A percentile compares a stretch with the other conserved stretches of the same genome.
phyloP scores from a whole-genome alignment of 2,888 invertebrate species.

The Parochlus steinenii region DNA sequence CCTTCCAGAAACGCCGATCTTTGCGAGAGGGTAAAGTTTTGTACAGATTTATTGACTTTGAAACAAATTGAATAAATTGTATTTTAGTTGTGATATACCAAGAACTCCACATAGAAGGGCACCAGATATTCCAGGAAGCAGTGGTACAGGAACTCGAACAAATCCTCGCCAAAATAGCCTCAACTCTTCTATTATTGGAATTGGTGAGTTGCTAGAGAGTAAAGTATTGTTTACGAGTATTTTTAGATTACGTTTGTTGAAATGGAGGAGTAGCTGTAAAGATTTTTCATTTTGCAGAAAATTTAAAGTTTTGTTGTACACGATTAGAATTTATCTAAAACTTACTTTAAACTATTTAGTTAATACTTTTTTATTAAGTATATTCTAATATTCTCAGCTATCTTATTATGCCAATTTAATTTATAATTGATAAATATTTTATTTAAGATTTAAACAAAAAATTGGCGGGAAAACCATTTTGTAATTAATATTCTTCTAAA shows the following conservation, averaged over 20 bases:
- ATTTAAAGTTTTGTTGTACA: not conserved
- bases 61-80: constrained; percentile 1
- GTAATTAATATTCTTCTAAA: too few relatives aligned
- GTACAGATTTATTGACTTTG: constrained; percentile 13
- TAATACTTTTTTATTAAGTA: too few relatives aligned
- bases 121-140: constrained; percentile 31
- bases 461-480: too few relatives aligned
- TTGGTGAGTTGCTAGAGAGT: constrained; percentile 17
- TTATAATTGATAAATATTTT: too few relatives aligned
- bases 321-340: too few relatives aligned
- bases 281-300: too few relatives aligned
- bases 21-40: constrained; percentile 45
- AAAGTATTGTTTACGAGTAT: not conserved
- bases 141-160: constrained; percentile 31
- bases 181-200: constrained; percentile 28
- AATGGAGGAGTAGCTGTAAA: too few relatives aligned
- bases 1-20: constrained; percentile 76
- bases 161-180: constrained; percentile 41
- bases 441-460: too few relatives aligned
- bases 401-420: too few relatives aligned
- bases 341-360: too few relatives aligned
- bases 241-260: constrained; percentile 43
- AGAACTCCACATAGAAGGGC: constrained; percentile 59
- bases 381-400: too few relatives aligned
- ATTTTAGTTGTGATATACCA: constrained; percentile 52